phyloP scores from a whole-genome alignment of 2,888 invertebrate species.

The Nomada goodeniana region DNA sequence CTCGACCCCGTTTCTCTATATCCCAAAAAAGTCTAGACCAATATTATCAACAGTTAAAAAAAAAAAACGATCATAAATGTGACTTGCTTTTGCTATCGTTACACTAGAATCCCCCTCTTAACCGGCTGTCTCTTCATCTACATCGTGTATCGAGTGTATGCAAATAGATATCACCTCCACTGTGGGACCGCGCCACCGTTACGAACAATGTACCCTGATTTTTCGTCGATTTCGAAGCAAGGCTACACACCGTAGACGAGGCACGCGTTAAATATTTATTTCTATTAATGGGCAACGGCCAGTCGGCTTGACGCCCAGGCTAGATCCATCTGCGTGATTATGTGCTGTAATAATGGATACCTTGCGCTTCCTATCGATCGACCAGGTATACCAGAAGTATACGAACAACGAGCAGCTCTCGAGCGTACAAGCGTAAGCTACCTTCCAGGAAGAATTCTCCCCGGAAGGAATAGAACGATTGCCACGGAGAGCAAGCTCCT shows the following conservation, averaged over 20 bases:
- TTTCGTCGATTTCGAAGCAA: background rate
- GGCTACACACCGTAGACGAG: background rate
- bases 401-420: background rate
- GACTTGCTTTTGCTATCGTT: too few relatives aligned
- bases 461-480: conserved; percentile 5
- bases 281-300: conserved; percentile 35
- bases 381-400: conserved; percentile 20
- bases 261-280: conserved; percentile 55
- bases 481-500: conserved; percentile 5
- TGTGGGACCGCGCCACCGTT: background rate
- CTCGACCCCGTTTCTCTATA: too few relatives aligned
- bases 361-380: conserved; percentile 49
- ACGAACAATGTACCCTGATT: background rate
- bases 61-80: too few relatives aligned
- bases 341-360: conserved; percentile 26
- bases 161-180: conserved; percentile 1
- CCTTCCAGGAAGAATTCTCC: conserved; percentile 28
- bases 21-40: too few relatives aligned
- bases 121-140: background rate
- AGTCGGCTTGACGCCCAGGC: conserved; percentile 23
- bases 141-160: background rate
- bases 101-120: too few relatives aligned
- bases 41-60: too few relatives aligned
- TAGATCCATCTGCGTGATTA: conserved; percentile 38
- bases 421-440: conserved; percentile 1